Evolutionary conservation across 2,888 invertebrate species (phyloP).

Genomic region (Arctia plantaginis): DNA sequence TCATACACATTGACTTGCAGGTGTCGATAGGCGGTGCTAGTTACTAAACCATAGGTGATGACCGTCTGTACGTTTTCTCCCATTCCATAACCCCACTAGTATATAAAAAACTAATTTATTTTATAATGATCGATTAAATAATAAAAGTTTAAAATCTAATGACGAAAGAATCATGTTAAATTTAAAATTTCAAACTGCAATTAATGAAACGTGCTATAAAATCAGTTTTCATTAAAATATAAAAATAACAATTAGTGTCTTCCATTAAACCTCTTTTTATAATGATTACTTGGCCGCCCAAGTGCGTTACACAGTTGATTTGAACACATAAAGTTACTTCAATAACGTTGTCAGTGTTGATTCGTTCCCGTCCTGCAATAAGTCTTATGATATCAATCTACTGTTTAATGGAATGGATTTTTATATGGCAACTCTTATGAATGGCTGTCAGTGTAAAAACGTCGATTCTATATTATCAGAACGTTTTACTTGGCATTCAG

Average conservation of each 20-base stretch:
- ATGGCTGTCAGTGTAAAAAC: slow-evolving; percentile 40
- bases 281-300: slow-evolving; percentile 35
- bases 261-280: slow-evolving; percentile 1
- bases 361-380: slow-evolving; percentile 39
- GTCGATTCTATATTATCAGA: slow-evolving; percentile 30
- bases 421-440: slow-evolving; percentile 46
- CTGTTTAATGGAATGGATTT: slow-evolving; percentile 56
- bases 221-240: background rate
- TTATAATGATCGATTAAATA: background rate
- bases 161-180: background rate
- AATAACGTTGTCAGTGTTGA: slow-evolving; percentile 45
- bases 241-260: background rate
- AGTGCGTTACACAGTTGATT: slow-evolving; percentile 36
- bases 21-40: background rate
- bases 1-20: too few species aligned
- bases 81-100: background rate
- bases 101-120: background rate
- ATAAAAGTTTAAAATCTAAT: background rate
- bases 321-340: slow-evolving; percentile 39
- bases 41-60: too few species aligned
- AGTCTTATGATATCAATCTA: slow-evolving; percentile 58
- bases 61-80: background rate
- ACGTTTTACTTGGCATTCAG: slow-evolving; percentile 28
- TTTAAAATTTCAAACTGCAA: background rate
- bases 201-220: background rate